Evolutionary conservation across 2,888 invertebrate species (phyloP), one percentile per base, ranked within the genome.

Genomic region (Brachypalpus laphriformis): DNA sequence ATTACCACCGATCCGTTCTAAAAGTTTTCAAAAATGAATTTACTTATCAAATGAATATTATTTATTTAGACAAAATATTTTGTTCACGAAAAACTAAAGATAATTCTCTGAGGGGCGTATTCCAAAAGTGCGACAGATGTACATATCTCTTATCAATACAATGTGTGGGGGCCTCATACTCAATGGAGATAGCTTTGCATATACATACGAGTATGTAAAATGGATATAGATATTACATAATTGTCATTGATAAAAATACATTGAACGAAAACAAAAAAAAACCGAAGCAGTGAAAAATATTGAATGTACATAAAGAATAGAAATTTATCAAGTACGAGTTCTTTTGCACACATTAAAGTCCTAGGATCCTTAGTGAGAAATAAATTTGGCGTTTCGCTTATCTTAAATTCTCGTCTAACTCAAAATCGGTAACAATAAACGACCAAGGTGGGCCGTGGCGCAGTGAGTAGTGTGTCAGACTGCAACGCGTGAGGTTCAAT

Each of bases 1-100:
- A 96, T 97, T 77, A 97, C 95, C 87, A 97, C 94, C 88, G 96
- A 95, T 85, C 97, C 97, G 92, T 97, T 96, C 95, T 96, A 93
- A 14, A 90, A 90, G 81, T 22, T 5, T 18, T 4, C 2, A 20
- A 28, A 47, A 63, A 56, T 45, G 0, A 37, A 47, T 16, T 18
- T 31, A 9, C 14, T 14, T n/a, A n/a, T 18, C 8, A 16, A 47
- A 20, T n/a, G 7, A 47, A 47, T 49, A 18, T n/a, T 45, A 31
- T n/a, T 11, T 22, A 16, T 40, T 11, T 47, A 47, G 20, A 6
- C 14, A n/a, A 61, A 2, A 14, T 42, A 14, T 42, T 25, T 42
- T n/a, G 14, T n/a, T 18, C 20, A 57, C 9, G 8, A 9, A 31
- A 20, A n/a, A 6, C 37, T 20, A 7, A 59, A 14, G 20, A 22